Percentiles rank a stretch among this genome's conserved stretches.
phyloP scores from a whole-genome alignment of 1,140 invertebrate species.

The Lutraria rhynchaena region DNA sequence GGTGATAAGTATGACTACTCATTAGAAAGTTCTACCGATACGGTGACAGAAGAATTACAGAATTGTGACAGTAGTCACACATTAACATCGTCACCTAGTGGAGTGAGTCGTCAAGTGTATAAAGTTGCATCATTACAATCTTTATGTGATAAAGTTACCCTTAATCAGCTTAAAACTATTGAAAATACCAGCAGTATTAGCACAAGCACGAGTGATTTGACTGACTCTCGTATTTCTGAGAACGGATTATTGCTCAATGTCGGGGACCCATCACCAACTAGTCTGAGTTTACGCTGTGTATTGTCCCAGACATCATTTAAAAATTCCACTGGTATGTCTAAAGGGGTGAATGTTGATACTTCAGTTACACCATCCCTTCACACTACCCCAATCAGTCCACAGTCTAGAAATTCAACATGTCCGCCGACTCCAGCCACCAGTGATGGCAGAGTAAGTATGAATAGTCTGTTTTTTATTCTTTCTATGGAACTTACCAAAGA shows the following conservation, averaged over 20 bases:
- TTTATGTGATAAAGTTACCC: slow-evolving; percentile 50
- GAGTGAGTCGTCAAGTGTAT: slow-evolving; percentile 13
- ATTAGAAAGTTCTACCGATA: slow-evolving; percentile 83
- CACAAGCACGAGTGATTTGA: slow-evolving; percentile 81
- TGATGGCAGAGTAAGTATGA: slow-evolving; percentile 64
- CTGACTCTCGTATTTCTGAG: slow-evolving; percentile 74
- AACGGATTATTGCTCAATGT: slow-evolving; percentile 37
- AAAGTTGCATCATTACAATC: slow-evolving; percentile 41
- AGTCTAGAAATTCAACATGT: slow-evolving; percentile 74
- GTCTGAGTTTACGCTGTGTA: slow-evolving; percentile 50
- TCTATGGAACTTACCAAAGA: no score
- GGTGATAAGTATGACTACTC: slow-evolving; percentile 29
- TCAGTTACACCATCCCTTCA: slow-evolving; percentile 43
- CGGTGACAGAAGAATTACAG: slow-evolving; percentile 80
- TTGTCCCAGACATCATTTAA: slow-evolving; percentile 50
- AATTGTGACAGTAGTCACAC: slow-evolving; percentile 42
- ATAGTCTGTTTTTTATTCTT: neutral
- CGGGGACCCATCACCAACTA: slow-evolving; percentile 17
- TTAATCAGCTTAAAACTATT: slow-evolving; percentile 56
- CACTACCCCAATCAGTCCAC: slow-evolving; percentile 68
- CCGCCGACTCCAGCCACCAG: slow-evolving; percentile 74
- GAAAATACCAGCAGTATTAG: slow-evolving; percentile 75
- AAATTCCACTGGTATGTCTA: slow-evolving; percentile 58
- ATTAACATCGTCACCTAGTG: slow-evolving; percentile 13
- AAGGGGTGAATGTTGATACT: slow-evolving; percentile 48